Conservation (phyloP, 2,888 invertebrate species). For the Melinaea marsaeus region DNA sequence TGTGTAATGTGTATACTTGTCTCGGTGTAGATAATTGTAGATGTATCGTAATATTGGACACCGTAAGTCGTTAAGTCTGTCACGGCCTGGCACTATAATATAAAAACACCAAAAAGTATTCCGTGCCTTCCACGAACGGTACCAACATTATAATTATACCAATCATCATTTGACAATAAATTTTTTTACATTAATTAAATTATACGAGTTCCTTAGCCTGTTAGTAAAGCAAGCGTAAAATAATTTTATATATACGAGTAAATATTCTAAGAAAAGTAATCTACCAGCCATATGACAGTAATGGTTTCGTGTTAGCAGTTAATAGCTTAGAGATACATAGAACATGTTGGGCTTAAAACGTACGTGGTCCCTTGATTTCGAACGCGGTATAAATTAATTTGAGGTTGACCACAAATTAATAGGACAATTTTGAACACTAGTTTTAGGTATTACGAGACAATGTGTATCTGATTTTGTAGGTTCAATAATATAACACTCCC, state of each 20-base stretch:
- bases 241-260: no score
- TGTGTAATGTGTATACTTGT: no score
- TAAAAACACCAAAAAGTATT: conserved; percentile 13
- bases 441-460: not conserved
- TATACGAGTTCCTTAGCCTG: no score
- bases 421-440: not conserved
- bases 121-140: conserved; percentile 18
- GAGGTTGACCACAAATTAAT: conserved; percentile 6
- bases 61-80: conserved; percentile 20
- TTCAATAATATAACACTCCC: no score
- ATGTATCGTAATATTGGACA: no score
- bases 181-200: no score
- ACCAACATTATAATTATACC: not conserved
- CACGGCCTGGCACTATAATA: conserved; percentile 39
- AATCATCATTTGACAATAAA: no score
- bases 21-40: no score
- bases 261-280: no score
- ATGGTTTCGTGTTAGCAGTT: not conserved
- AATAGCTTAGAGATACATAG: not conserved
- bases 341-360: not conserved
- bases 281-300: not conserved
- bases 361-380: not conserved
- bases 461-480: not conserved
- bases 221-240: no score
- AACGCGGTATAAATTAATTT: conserved; percentile 10